Evolutionary conservation across 1,140 invertebrate genomes (phyloP).

Genomic region (Probaryconus sp.): DNA sequence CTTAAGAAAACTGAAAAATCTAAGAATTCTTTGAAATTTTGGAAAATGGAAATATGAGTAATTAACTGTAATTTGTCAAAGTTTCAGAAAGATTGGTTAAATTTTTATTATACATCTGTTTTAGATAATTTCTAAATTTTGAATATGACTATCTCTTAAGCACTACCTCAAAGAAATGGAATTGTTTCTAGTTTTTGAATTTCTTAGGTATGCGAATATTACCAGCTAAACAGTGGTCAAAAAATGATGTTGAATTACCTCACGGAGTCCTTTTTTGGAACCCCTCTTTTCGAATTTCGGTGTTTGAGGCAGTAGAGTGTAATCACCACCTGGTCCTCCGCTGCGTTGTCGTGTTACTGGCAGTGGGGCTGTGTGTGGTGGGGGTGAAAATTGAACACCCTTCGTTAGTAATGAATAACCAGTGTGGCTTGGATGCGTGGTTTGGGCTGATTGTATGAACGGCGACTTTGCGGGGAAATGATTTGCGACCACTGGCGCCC

Average conservation of each 20-base stretch:
- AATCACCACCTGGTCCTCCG: conserved; percentile 72
- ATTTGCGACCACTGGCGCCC: conserved; percentile 81
- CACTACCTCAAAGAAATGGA: no score
- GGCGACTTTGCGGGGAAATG: conserved; percentile 82
- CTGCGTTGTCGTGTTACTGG: conserved; percentile 71
- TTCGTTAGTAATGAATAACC: conserved; percentile 73
- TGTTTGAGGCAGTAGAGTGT: conserved; percentile 74
- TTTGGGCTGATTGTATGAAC: conserved; percentile 75
- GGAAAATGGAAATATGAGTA: no score
- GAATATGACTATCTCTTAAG: no score
- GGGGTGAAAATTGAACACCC: conserved; percentile 71
- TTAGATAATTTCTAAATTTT: no score
- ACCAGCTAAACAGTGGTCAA: no score
- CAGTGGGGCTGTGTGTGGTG: conserved; percentile 65
- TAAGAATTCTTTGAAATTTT: no score
- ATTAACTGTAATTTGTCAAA: no score
- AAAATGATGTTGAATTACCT: conserved; percentile 61
- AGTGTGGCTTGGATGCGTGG: conserved; percentile 42
- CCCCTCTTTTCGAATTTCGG: conserved; percentile 74
- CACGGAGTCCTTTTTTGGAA: conserved; percentile 71
- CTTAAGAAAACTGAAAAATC: no score
- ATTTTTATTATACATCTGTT: no score
- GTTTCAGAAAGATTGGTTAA: no score
- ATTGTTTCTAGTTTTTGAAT: no score
- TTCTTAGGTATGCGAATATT: no score